Conservation (phyloP, 2,113 vertebrate species). For the Synchiropus splendidus region DNA sequence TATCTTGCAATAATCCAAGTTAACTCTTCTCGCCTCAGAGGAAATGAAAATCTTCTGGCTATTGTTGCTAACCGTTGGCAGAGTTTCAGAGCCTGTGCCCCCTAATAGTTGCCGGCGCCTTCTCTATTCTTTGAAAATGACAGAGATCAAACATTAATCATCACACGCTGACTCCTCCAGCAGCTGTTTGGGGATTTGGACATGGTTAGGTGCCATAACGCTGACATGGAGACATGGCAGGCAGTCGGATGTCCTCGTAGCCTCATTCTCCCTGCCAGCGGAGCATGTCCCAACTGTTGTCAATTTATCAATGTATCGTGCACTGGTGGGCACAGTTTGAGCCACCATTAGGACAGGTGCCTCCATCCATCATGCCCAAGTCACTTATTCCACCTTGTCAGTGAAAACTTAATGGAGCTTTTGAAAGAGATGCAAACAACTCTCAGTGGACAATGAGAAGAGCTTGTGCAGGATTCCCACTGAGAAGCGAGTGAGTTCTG, state of each 20-base stretch:
- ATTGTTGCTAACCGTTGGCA: not conserved
- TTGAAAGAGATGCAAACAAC: constrained; percentile 98
- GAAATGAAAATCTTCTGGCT: not conserved
- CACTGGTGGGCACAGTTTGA: constrained; percentile 99
- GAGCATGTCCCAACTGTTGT: constrained; percentile 98
- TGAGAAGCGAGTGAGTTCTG: constrained; percentile 66
- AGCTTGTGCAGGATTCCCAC: constrained; percentile 75
- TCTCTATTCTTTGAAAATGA: constrained; percentile 9
- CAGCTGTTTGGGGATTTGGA: constrained; percentile 75
- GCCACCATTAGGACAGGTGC: constrained; percentile 99
- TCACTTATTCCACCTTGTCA: constrained; percentile 98
- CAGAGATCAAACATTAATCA: constrained; percentile 55
- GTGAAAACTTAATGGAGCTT: constrained; percentile 94
- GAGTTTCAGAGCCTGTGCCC: not conserved
- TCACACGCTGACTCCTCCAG: constrained; percentile 62
- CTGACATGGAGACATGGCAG: constrained; percentile 58
- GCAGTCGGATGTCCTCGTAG: constrained; percentile 76
- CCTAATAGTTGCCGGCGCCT: not conserved
- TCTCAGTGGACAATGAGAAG: constrained; percentile 93
- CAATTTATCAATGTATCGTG: constrained; percentile 99
- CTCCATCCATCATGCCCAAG: constrained; percentile 96
- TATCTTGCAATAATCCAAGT: too few relatives aligned
- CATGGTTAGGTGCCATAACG: constrained; percentile 69
- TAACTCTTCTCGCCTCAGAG: too few relatives aligned
- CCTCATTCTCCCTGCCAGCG: constrained; percentile 91